Base-by-base conservation (phyloP, 2,888 invertebrate species). In the Troides helena region DNA sequence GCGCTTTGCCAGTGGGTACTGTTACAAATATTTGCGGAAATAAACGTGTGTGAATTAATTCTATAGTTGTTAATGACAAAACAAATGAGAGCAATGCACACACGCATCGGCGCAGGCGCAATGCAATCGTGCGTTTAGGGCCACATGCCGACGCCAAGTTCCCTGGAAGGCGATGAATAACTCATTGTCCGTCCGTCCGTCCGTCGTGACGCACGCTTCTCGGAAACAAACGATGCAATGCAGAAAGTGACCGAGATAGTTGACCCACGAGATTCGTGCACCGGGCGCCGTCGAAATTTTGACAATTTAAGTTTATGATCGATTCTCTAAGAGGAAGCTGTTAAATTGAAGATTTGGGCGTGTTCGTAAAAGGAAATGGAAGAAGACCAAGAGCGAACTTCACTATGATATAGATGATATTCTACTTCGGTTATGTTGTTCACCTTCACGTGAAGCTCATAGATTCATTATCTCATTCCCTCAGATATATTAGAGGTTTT, bases 111-210 rank as follows among this genome's bases (percentile, higher is more conserved):
- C 79, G 77, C 76, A 71, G 75, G 75, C 72, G 79, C 80, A 82
- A 77, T 81, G 89, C 86, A 90, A 89, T 90, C 89, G 90, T 89
- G 90, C 90, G 88, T 89, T 85, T 83, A 88, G 86, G 83, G 84
- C 85, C 88, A 87, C 86, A 88, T 88, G 90, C 88, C 89, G 81
- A 79, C 80, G 88, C 82, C 85, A 82, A 84, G 82, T 88, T 92
- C 89, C 89, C 78, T 80, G 89, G 91, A 92, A 91, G 84, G 83
- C 89, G 85, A 92, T 92, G 92, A 92, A 92, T 92, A 92, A 92
- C 90, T 87, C 92, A 92, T 92, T 92, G 92, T 92, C 87, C 82
- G 87, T 87, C 80, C 85, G 90, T 88, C 86, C 89, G 88, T 85
- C 85, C 85, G 86, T 81, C 85, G 86, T 92, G 92, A 92, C 92